Evolutionary conservation across 1,140 invertebrate genomes (phyloP).

Genomic region (Epicauta chinensis): DNA sequence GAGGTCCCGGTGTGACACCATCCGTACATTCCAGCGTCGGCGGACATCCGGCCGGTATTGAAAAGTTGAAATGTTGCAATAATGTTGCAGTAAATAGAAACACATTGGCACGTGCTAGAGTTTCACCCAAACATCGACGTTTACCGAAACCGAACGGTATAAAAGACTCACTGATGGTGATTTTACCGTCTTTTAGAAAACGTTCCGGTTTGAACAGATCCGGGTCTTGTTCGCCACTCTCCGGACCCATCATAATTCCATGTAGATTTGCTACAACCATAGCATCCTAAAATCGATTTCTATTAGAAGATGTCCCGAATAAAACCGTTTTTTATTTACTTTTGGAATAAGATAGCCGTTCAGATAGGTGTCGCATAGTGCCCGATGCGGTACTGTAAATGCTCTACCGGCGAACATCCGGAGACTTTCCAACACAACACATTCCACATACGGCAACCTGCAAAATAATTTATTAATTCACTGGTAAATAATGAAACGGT

Average conservation of each 20-base stretch:
- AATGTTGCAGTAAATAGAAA: conserved; percentile 75
- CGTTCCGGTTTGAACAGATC: conserved; percentile 70
- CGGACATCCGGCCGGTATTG: conserved; percentile 52
- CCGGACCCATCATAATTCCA: conserved; percentile 63
- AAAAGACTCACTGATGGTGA: conserved; percentile 61
- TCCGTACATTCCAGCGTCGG: conserved; percentile 61
- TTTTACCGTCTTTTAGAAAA: conserved; percentile 63
- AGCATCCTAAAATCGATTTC: conserved; percentile 53
- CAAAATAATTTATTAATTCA: conserved; percentile 35
- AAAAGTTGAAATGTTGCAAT: conserved; percentile 70
- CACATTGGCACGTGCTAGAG: conserved; percentile 74
- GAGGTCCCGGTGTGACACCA: conserved; percentile 65
- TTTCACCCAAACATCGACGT: conserved; percentile 79
- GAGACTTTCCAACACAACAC: conserved; percentile 66
- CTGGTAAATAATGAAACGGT: background rate
- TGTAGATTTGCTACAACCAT: conserved; percentile 80
- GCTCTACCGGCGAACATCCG: conserved; percentile 73
- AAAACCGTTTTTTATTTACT: conserved; percentile 41
- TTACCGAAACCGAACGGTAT: conserved; percentile 77
- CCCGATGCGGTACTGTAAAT: conserved; percentile 71
- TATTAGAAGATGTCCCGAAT: background rate
- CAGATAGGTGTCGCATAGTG: conserved; percentile 61
- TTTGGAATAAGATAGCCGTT: conserved; percentile 70
- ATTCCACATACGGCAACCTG: conserved; percentile 75
- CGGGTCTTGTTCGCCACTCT: conserved; percentile 61